Conservation (phyloP, 2,888 invertebrate genomes). For the Volucella bombylans region DNA sequence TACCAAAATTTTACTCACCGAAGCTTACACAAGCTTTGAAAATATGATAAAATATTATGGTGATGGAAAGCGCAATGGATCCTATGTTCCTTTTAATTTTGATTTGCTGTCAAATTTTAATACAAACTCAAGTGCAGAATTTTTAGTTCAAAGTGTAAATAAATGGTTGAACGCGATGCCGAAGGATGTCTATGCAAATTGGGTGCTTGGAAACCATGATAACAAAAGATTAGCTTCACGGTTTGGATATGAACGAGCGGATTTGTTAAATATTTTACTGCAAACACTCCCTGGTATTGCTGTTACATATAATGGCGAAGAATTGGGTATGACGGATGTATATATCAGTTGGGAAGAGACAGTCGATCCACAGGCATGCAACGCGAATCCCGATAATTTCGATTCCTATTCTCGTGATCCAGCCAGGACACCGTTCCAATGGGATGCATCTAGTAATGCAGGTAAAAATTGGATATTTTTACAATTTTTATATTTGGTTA, state of each 20-base stretch:
- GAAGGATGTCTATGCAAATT: conserved; percentile 77
- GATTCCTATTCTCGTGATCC: conserved; percentile 83
- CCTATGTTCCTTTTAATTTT: conserved; percentile 87
- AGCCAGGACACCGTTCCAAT: conserved; percentile 86
- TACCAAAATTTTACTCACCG: conserved; percentile 84
- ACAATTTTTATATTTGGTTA: not conserved
- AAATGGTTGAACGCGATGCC: conserved; percentile 85
- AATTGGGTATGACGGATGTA: conserved; percentile 86
- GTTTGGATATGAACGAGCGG: conserved; percentile 87
- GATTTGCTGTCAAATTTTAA: conserved; percentile 83
- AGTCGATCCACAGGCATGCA: conserved; percentile 84
- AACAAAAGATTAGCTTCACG: conserved; percentile 87
- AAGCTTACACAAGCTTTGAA: conserved; percentile 84
- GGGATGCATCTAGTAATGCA: conserved; percentile 83
- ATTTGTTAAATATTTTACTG: conserved; percentile 91
- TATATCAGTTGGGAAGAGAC: conserved; percentile 83
- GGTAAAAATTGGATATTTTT: conserved; percentile 74
- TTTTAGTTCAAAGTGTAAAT: conserved; percentile 83
- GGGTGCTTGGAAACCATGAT: conserved; percentile 89
- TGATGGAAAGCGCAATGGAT: conserved; percentile 82
- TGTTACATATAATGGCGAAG: conserved; percentile 93
- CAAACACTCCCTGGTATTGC: conserved; percentile 92
- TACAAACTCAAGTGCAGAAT: conserved; percentile 82
- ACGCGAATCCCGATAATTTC: conserved; percentile 82
- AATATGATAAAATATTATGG: conserved; percentile 85